phyloP scores from a whole-genome alignment of 2,113 vertebrate genomes.

The Sula dactylatra region DNA sequence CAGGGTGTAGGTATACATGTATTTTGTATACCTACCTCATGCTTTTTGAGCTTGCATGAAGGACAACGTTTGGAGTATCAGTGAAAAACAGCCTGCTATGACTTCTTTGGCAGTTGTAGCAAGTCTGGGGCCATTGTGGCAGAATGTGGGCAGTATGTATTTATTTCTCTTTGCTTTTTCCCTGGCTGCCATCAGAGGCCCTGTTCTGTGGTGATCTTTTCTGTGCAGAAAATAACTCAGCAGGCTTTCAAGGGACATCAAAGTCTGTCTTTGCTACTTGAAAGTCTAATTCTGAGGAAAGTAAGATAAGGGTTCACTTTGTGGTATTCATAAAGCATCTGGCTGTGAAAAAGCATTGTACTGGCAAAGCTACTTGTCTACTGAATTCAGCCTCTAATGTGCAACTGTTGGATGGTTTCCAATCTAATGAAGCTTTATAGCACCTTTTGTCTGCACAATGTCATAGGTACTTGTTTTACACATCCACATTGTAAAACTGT shows the following conservation, averaged over 20 bases:
- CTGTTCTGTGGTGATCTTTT: not conserved
- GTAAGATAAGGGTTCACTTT: not conserved
- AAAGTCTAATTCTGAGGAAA: not conserved
- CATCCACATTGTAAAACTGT: not conserved
- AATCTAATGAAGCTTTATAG: not conserved
- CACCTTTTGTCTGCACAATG: not conserved
- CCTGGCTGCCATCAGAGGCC: not conserved
- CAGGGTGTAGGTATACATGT: not conserved
- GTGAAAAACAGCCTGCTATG: not conserved
- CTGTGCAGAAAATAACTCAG: not conserved
- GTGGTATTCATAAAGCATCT: not conserved
- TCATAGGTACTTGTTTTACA: not conserved
- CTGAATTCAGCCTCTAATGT: not conserved
- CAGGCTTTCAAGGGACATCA: not conserved
- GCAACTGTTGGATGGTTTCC: not conserved
- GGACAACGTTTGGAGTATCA: not conserved
- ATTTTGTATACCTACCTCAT: too few species aligned
- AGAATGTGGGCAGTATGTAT: not conserved
- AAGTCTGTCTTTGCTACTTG: not conserved
- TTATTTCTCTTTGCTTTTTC: not conserved
- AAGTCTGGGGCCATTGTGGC: not conserved
- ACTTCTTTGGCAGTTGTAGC: not conserved
- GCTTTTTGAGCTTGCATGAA: not conserved
- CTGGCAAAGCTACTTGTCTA: not conserved
- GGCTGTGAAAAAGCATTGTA: not conserved